Evolutionary conservation across 2,888 invertebrate genomes (phyloP), one percentile per base, ranked within the genome.

Genomic region (Eubasilissa splendida): DNA sequence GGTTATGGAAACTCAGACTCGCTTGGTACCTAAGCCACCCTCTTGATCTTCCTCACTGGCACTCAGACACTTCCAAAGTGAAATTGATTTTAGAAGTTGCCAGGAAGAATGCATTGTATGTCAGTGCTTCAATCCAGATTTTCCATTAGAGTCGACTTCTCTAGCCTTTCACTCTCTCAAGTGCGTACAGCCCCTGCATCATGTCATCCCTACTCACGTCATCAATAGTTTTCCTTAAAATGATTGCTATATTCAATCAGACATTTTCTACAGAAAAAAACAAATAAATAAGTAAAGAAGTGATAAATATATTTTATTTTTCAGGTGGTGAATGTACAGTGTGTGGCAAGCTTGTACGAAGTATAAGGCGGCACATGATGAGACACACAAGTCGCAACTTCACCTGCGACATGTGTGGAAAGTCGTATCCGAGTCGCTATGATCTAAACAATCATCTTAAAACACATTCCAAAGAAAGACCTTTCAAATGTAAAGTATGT

Each of bases 381-480:
- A 22, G 59, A 8, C 80, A 80, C 54, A 58, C 73, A 0, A 73
- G 71, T 4, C 76, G 80, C 31, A 42, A 53, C 10, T 75, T 75
- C 63, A 76, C 59, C 22, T 81, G 81, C 76, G 81, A 81, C 12
- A 59, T 59, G 71, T 81, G 81, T 22, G 81, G 81, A 7, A 81
- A 81, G 65, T 81, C 81, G 1, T 81, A 76, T 42, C 31, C 79
- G 12, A 76, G 70, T 14, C 70, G 63, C 50, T 76, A 70, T 53
- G 78, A 78, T 14, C 79, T 81, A 22, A 63, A 53, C 4, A 76
- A 76, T 60, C 81, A 81, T 71, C 76, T 71, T 11, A 75, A 54
- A 14, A 56, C 74, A 14, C 81, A 81, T 65, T 74, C 78, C 11
- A 42, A 68, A 50, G 70, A 79, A 10, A 79, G 63, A 42, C 79